phyloP scores from a whole-genome alignment of 2,113 vertebrate genomes.

The Fulmarus glacialis region DNA sequence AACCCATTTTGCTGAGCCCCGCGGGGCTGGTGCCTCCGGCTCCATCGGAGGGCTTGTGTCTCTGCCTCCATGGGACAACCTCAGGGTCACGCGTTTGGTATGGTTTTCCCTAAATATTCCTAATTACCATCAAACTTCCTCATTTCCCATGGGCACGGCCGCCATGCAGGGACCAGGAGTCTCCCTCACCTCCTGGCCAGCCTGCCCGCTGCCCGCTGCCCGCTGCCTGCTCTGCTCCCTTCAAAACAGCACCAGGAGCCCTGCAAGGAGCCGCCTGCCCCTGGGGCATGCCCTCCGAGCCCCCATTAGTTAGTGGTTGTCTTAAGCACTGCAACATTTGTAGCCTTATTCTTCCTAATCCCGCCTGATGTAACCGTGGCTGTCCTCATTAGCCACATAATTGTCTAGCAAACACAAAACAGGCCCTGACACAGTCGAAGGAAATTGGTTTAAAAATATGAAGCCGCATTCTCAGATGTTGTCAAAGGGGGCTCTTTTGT shows the following conservation, averaged over 20 bases:
- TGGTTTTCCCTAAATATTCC: not conserved
- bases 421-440: conserved; percentile 50
- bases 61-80: not conserved
- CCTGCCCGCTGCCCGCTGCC: not conserved
- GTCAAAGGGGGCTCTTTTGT: not conserved
- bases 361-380: conserved; percentile 42
- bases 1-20: not conserved
- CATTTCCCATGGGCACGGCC: not conserved
- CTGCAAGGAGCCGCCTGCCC: not conserved
- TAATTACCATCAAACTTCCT: not conserved
- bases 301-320: conserved; percentile 34
- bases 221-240: not conserved
- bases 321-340: conserved; percentile 33
- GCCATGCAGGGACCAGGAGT: not conserved
- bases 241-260: not conserved
- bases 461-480: conserved; percentile 20
- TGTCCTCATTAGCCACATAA: conserved; percentile 69
- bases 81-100: accelerated
- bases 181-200: not conserved
- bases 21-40: not conserved
- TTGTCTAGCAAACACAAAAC: conserved; percentile 68
- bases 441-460: conserved; percentile 65
- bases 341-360: conserved; percentile 53
- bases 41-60: not conserved
- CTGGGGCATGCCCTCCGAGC: not conserved